Conservation (phyloP, 2,888 invertebrate genomes). For the Aspidiotus destructor region DNA sequence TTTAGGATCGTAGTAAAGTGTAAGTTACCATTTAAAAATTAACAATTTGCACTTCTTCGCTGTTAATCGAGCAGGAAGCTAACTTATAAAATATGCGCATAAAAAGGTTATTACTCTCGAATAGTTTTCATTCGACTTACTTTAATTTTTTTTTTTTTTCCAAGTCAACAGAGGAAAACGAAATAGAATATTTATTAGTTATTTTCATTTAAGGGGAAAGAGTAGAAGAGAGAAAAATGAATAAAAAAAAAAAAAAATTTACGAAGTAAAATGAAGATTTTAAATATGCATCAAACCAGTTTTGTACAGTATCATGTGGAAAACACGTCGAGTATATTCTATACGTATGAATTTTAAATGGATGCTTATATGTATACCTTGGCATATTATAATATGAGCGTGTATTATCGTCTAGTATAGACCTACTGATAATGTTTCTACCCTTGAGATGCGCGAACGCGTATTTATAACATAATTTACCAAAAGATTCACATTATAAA, state of each 20-base stretch:
- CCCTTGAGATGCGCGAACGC: constrained; percentile 1
- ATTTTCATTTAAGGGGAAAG: not conserved
- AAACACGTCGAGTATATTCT: not conserved
- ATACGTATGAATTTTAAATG: constrained; percentile 2
- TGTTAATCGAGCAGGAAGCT: not conserved
- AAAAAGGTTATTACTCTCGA: constrained; percentile 2
- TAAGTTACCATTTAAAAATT: not conserved
- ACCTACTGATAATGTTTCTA: not conserved
- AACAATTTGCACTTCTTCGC: not conserved
- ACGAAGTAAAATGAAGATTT: constrained; percentile 3
- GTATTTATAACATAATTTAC: constrained; percentile 2
- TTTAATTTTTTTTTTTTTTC: not conserved
- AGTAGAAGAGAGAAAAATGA: too few species aligned
- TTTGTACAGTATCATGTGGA: not conserved
- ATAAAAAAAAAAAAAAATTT: not conserved
- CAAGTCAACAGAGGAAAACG: not conserved
- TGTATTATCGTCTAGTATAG: not conserved
- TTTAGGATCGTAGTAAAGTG: not conserved
- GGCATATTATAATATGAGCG: not conserved
- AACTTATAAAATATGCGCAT: constrained; percentile 2
- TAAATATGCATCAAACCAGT: constrained; percentile 2
- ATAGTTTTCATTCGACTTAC: constrained; percentile 1
- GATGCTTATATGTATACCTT: not conserved
- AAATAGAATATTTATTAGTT: constrained; percentile 2
- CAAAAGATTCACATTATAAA: not conserved